Percentiles rank a stretch among this genome's conserved stretches.
Conservation (phyloP, 2,888 invertebrate species). For the Geotrupes spiniger region DNA sequence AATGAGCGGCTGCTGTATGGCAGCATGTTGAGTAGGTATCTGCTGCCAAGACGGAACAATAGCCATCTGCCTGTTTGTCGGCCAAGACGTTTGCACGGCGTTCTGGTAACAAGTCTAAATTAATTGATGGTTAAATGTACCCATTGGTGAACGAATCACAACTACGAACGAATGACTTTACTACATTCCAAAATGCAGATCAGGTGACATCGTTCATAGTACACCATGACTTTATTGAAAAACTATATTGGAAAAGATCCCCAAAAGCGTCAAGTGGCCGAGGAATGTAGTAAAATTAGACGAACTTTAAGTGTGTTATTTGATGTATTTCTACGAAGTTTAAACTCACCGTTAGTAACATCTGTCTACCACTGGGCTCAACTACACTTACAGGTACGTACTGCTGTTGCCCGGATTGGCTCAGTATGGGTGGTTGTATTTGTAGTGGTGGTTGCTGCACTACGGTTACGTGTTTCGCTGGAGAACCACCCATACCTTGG, state of each 20-base stretch:
- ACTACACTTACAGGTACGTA: constrained; percentile 94
- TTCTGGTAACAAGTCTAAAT: constrained; percentile 46
- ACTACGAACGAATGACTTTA: too few species aligned
- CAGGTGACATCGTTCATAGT: too few species aligned
- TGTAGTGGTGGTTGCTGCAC: constrained; percentile 69
- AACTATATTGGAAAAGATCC: too few species aligned
- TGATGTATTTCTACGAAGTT: neutral
- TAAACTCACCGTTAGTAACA: constrained; percentile 64
- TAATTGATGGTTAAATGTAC: neutral
- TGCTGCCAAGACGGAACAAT: constrained; percentile 84
- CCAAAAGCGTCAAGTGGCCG: too few species aligned
- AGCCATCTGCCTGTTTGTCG: constrained; percentile 74
- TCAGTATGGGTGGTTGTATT: constrained; percentile 75
- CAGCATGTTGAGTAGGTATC: constrained; percentile 62
- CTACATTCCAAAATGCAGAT: too few species aligned
- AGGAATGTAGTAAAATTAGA: too few species aligned
- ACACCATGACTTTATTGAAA: too few species aligned
- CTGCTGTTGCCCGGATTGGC: constrained; percentile 83
- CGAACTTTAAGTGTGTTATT: neutral
- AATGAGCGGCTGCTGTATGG: constrained; percentile 60
- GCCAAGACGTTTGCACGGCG: constrained; percentile 70
- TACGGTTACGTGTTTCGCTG: constrained; percentile 68
- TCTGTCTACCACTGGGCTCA: constrained; percentile 77
- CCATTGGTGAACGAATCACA: too few species aligned
- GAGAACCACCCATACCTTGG: constrained; percentile 68